phyloP scores from a whole-genome alignment of 1,140 invertebrate species.

The Brachionus rubens region DNA sequence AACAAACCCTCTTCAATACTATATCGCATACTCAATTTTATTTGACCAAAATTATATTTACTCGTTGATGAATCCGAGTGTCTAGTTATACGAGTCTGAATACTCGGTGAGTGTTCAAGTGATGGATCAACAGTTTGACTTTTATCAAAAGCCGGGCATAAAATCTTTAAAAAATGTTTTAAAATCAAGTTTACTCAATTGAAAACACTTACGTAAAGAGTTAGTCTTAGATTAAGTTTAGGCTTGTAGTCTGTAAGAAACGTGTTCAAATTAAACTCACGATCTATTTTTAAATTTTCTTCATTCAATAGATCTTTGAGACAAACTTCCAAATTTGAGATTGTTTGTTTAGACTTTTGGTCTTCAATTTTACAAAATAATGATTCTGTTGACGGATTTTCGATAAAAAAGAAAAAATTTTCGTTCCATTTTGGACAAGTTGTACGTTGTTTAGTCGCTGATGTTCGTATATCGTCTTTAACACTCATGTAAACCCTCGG shows the following conservation, averaged over 20 bases:
- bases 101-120: too few species aligned
- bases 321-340: background rate
- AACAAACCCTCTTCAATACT: slow-evolving; percentile 27
- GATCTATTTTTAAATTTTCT: background rate
- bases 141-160: background rate
- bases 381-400: slow-evolving; percentile 80
- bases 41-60: slow-evolving; percentile 3
- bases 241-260: slow-evolving; percentile 2
- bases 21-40: slow-evolving; percentile 36
- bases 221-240: background rate
- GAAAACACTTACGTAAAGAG: slow-evolving; percentile 6
- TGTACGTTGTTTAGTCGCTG: slow-evolving; percentile 57
- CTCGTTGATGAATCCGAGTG: background rate
- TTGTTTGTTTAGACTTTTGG: slow-evolving; percentile 2
- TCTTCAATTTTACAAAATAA: slow-evolving; percentile 56
- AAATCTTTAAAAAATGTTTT: slow-evolving; percentile 8
- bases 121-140: background rate
- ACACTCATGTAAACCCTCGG: slow-evolving; percentile 55
- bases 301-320: slow-evolving; percentile 11
- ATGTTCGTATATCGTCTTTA: slow-evolving; percentile 52
- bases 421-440: slow-evolving; percentile 65
- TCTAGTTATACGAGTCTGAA: background rate
- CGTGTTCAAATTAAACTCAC: background rate
- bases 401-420: slow-evolving; percentile 83
- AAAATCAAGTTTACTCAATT: too few species aligned